Conservation (phyloP, 2,888 invertebrate species). For the Erynnis tages region DNA sequence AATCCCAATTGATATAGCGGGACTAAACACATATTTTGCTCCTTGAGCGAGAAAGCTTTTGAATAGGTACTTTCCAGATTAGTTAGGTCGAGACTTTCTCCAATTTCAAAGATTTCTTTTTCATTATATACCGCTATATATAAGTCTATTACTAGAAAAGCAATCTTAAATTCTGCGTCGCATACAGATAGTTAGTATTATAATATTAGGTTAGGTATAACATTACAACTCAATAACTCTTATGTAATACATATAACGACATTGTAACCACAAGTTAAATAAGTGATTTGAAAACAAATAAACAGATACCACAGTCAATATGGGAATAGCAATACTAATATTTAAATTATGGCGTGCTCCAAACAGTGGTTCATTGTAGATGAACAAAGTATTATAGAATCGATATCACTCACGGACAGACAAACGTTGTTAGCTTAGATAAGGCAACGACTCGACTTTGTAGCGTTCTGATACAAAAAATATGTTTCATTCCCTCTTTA, state of each 20-base stretch:
- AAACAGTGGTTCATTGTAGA: slow-evolving; percentile 17
- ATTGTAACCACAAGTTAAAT: slow-evolving; percentile 21
- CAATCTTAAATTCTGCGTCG: not conserved
- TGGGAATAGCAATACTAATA: slow-evolving; percentile 21
- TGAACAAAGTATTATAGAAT: not conserved
- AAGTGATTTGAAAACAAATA: slow-evolving; percentile 18
- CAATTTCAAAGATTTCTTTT: too few species aligned
- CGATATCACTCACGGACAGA: slow-evolving; percentile 17
- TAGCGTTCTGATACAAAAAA: slow-evolving; percentile 6
- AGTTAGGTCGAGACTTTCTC: too few species aligned
- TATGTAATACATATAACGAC: slow-evolving; percentile 20
- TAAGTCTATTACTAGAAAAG: not conserved
- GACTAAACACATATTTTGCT: too few species aligned
- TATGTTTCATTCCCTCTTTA: too few species aligned
- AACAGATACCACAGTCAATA: slow-evolving; percentile 13
- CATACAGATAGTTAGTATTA: not conserved
- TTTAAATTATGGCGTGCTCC: slow-evolving; percentile 15
- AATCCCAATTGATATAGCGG: too few species aligned
- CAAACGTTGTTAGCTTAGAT: slow-evolving; percentile 17
- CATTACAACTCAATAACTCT: slow-evolving; percentile 7
- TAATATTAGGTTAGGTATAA: slow-evolving; percentile 2
- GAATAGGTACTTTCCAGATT: too few species aligned
- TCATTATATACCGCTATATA: too few species aligned
- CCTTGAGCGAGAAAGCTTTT: too few species aligned
- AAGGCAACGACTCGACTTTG: slow-evolving; percentile 6